Conservation (phyloP, 1,140 invertebrate genomes). For the Lepidurus couesii region DNA sequence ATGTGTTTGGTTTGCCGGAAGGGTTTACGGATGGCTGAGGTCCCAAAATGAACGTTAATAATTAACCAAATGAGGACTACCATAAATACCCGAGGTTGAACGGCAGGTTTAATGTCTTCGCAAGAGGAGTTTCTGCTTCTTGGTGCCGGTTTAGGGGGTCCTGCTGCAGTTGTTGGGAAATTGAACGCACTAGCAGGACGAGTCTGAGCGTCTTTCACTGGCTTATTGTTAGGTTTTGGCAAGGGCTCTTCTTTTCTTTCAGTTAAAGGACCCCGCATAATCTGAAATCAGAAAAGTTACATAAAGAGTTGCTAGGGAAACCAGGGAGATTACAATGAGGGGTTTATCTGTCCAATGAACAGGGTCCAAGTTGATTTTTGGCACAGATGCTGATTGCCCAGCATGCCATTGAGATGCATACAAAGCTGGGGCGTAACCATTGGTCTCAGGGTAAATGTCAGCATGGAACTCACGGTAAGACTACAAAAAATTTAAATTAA, state of each 20-base stretch:
- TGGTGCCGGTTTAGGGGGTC: background rate
- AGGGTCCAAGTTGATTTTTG: slow-evolving; percentile 75
- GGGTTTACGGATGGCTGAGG: slow-evolving; percentile 3
- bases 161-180: slow-evolving; percentile 10
- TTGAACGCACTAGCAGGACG: slow-evolving; percentile 23
- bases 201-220: slow-evolving; percentile 19
- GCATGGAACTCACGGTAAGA: slow-evolving; percentile 88
- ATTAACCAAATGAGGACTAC: background rate
- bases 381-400: slow-evolving; percentile 61
- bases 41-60: background rate
- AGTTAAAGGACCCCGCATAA: slow-evolving; percentile 28
- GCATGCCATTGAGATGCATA: slow-evolving; percentile 70
- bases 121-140: background rate
- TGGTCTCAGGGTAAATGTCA: slow-evolving; percentile 85
- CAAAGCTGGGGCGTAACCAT: slow-evolving; percentile 65
- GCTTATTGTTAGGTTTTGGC: slow-evolving; percentile 27
- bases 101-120: background rate
- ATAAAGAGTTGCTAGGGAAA: background rate
- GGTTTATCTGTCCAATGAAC: slow-evolving; percentile 24
- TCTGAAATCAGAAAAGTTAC: slow-evolving; percentile 5
- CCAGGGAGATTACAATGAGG: background rate
- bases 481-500: slow-evolving; percentile 47
- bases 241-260: slow-evolving; percentile 29
- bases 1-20: background rate
- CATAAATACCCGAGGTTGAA: background rate